Conservation (phyloP, 2,888 invertebrate genomes). For the Odiellus spinosus region DNA sequence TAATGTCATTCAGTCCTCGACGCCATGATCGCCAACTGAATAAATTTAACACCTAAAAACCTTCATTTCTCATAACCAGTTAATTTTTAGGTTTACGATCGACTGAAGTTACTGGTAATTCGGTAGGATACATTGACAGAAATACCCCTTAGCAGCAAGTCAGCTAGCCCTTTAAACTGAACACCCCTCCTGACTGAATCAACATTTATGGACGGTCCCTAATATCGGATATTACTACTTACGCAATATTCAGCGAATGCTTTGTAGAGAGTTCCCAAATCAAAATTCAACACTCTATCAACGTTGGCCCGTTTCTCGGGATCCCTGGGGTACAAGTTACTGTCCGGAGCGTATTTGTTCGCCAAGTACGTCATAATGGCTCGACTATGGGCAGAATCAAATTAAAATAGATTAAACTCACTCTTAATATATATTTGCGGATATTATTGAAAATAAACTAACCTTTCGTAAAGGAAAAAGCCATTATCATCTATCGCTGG, state of each 20-base stretch:
- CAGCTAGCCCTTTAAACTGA: no score
- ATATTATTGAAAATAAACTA: not conserved
- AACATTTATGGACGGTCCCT: no score
- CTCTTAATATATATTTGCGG: not conserved
- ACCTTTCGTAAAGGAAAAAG: conserved; percentile 49
- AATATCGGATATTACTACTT: no score
- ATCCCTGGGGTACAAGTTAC: conserved; percentile 24
- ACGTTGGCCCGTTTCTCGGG: conserved; percentile 24
- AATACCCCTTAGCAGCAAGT: no score
- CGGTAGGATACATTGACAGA: no score
- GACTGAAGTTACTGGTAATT: no score
- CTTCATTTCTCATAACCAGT: no score
- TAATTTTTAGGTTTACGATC: no score
- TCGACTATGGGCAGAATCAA: conserved; percentile 23
- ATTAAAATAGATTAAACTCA: conserved; percentile 1
- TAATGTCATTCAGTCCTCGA: no score
- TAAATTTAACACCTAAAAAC: no score
- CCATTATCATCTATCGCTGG: conserved; percentile 69
- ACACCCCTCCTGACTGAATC: no score
- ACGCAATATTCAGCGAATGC: conserved; percentile 25
- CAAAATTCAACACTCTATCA: conserved; percentile 25
- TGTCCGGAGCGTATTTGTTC: conserved; percentile 23
- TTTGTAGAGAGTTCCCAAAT: conserved; percentile 24
- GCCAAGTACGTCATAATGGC: conserved; percentile 26
- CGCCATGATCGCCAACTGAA: no score